Conservation (phyloP, 2,888 invertebrate genomes). For the Tortrix viridana region DNA sequence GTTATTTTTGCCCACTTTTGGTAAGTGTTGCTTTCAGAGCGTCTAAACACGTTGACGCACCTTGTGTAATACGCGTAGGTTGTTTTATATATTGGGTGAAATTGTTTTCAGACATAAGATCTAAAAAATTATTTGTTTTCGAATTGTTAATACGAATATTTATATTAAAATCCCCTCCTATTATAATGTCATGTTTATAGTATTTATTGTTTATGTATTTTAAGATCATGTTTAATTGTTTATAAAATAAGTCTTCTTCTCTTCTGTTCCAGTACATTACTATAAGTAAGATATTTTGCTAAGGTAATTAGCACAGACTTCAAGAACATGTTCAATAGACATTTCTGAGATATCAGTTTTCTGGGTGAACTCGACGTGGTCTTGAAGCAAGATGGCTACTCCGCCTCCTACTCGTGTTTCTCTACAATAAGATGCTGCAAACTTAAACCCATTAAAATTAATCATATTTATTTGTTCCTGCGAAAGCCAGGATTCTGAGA, state of each 20-base stretch:
- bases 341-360: constrained; percentile 24
- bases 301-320: constrained; percentile 31
- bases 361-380: constrained; percentile 12
- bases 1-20: too few relatives aligned
- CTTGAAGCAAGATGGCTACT: constrained; percentile 26
- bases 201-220: constrained; percentile 31
- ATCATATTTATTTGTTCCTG: constrained; percentile 19
- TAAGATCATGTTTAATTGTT: constrained; percentile 21
- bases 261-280: constrained; percentile 38
- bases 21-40: too few relatives aligned
- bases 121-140: constrained; percentile 10
- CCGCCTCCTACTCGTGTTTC: constrained; percentile 26
- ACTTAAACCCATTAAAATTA: constrained; percentile 29
- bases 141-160: constrained; percentile 10
- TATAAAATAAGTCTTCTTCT: constrained; percentile 29
- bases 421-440: constrained; percentile 31
- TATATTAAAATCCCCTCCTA: neutral
- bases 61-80: constrained; percentile 25
- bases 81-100: constrained; percentile 22
- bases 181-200: constrained; percentile 8
- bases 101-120: constrained; percentile 24
- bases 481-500: constrained; percentile 33
- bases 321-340: constrained; percentile 39
- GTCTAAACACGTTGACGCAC: constrained; percentile 31
- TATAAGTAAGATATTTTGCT: constrained; percentile 33